These are phyloP conservation scores for Tichodroma muraria DNA, from an alignment of 2,113 vertebrate species.

Conservation along the genomic window DNA sequence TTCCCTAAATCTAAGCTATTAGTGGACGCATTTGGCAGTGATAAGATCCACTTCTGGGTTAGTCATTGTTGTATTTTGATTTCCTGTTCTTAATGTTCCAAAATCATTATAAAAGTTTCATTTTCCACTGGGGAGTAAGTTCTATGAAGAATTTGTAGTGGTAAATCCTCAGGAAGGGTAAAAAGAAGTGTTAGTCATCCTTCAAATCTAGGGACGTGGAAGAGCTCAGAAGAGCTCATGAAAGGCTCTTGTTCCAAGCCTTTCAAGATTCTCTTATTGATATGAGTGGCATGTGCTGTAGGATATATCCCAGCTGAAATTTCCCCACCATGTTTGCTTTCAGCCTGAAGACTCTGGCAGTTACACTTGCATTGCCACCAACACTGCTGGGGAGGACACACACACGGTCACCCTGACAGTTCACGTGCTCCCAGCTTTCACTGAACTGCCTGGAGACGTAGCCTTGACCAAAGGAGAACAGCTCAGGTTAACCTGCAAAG, in stretches of 20 bases:
- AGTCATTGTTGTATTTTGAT: background rate
- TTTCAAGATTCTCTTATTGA: background rate
- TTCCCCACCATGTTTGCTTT: background rate
- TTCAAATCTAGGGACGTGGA: background rate
- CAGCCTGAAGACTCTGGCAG: slow-evolving; percentile 85
- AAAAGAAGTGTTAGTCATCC: background rate
- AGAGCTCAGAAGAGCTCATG: background rate
- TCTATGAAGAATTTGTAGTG: background rate
- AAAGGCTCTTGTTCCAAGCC: background rate
- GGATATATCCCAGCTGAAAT: background rate
- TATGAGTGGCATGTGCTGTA: rapidly evolving
- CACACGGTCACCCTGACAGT: slow-evolving; percentile 73
- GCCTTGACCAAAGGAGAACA: slow-evolving; percentile 89
- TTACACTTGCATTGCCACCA: slow-evolving; percentile 87
- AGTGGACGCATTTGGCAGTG: background rate
- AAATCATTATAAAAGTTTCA: background rate
- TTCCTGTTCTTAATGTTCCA: background rate
- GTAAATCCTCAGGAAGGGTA: background rate
- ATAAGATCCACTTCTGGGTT: background rate
- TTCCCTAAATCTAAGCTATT: background rate
- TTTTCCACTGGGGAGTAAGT: background rate
- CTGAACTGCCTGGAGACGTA: slow-evolving; percentile 82
- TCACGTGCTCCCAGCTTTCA: slow-evolving; percentile 84
- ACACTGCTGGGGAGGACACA: slow-evolving; percentile 81
- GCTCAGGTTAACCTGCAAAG: slow-evolving; percentile 82